Conservation (phyloP, 2,888 invertebrate species). For the Ashinkailepas kermadecensis region DNA sequence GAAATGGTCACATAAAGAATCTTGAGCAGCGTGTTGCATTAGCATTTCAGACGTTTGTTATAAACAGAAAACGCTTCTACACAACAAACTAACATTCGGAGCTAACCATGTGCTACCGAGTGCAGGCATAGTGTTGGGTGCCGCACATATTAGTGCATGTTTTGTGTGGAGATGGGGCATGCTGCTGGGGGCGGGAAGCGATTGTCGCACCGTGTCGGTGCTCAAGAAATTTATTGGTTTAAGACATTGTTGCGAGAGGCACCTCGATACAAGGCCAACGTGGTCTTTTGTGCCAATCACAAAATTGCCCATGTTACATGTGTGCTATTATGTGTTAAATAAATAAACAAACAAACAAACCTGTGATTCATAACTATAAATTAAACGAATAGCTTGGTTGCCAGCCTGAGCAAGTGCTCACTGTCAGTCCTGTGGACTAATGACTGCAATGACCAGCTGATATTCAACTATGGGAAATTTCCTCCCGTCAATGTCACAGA, state of each 20-base stretch:
- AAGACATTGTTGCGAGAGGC: not conserved
- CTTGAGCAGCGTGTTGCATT: not conserved
- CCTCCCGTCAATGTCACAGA: too few relatives aligned
- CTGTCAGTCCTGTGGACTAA: too few relatives aligned
- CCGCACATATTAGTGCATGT: not conserved
- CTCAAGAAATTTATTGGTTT: not conserved
- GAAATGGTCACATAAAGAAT: not conserved
- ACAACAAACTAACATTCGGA: not conserved
- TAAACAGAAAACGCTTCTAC: not conserved
- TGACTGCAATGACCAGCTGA: too few relatives aligned
- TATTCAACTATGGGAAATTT: too few relatives aligned
- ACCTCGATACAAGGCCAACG: not conserved
- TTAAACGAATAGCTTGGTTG: too few relatives aligned
- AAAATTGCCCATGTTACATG: not conserved
- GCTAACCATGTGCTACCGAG: too few relatives aligned
- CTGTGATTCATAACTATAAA: not conserved
- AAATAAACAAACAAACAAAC: not conserved
- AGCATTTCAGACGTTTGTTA: not conserved
- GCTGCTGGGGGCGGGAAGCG: not conserved
- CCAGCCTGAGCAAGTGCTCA: too few relatives aligned
- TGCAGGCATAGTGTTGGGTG: too few relatives aligned
- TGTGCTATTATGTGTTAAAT: not conserved
- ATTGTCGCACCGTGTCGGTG: not conserved
- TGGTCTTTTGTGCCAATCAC: not conserved
- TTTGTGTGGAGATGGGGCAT: not conserved